phyloP scores from a whole-genome alignment of 2,113 vertebrate genomes.

The Zapornia atra region DNA sequence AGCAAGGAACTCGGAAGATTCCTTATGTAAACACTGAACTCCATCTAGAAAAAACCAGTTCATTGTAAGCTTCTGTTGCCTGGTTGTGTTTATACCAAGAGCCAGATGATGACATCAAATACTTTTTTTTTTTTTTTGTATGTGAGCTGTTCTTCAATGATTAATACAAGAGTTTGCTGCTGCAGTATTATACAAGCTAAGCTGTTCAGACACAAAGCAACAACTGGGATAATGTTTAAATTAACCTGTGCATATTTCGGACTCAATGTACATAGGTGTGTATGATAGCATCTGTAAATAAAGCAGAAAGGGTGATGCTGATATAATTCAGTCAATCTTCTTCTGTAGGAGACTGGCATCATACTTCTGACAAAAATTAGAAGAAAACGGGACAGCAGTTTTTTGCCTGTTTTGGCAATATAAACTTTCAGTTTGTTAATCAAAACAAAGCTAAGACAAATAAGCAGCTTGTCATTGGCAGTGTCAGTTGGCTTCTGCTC shows the following conservation, averaged over 20 bases:
- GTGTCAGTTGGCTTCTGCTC: background rate
- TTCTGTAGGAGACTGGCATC: background rate
- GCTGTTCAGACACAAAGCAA: background rate
- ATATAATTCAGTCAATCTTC: background rate
- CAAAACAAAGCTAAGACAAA: background rate
- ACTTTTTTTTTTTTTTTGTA: background rate
- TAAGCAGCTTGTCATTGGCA: background rate
- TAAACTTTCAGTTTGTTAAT: background rate
- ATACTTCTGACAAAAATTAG: background rate
- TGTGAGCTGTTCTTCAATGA: slow-evolving; percentile 2
- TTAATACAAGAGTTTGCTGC: slow-evolving; percentile 22
- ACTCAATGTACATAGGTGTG: background rate
- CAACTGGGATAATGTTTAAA: background rate
- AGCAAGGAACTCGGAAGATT: background rate
- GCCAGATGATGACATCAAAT: slow-evolving; percentile 12
- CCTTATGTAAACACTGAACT: background rate
- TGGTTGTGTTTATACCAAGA: slow-evolving; percentile 1
- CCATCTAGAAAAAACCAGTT: background rate
- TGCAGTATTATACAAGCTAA: background rate
- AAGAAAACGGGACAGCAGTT: background rate
- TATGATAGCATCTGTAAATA: background rate
- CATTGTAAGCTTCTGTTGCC: background rate
- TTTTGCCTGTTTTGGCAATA: background rate
- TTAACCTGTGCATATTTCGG: background rate
- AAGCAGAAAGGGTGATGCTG: background rate